Evolutionary conservation across 2,888 invertebrate species (phyloP), one percentile per base, ranked within the genome.

Genomic region (Nymphalis c-album): DNA sequence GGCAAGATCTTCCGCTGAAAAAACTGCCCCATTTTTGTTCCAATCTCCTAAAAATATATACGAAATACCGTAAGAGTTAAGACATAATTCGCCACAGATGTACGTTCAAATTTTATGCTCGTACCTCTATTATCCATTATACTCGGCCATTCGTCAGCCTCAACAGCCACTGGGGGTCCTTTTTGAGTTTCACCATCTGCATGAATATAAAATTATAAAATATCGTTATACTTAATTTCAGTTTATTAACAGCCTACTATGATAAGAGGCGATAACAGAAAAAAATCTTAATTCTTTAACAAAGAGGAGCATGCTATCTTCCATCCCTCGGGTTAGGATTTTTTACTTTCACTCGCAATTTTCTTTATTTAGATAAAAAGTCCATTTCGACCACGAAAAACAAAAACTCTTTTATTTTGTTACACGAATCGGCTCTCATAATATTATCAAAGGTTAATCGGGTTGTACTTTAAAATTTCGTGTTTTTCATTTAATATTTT

Each of bases 1-100:
- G 46, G 92, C 92, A 59, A 93, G 78, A 71, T 92, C 93, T 77
- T 92, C 91, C 22, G 92, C 91, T 18, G 92, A 93, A 74, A 92
- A 93, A 1, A 93, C 88, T 7, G 92, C 91, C 22, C 90, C 91
- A n/a, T 84, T 80, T 76, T 88, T 90, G 73, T 81, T 84, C 91
- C 91, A 92, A 60, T 91, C 91, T 48, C 88, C 91, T 91, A 67
- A 61, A 68, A 17, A 51, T 22, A 26, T 13, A 26, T 10, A 13
- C 13, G 22, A 13, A 16, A 31, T 40, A 17, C 40, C 18, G n/a
- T n/a, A n/a, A n/a, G n/a, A n/a, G n/a, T 48, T n/a, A 59, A 31
- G n/a, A 64, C 48, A 58, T 58, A 50, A 22, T 59, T 64, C 40
- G 20, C 45, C 22, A 22, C 51, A 20, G 51, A 60, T 26, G 60